phyloP scores from a whole-genome alignment of 1,140 invertebrate genomes.

The Saxidomus purpurata region DNA sequence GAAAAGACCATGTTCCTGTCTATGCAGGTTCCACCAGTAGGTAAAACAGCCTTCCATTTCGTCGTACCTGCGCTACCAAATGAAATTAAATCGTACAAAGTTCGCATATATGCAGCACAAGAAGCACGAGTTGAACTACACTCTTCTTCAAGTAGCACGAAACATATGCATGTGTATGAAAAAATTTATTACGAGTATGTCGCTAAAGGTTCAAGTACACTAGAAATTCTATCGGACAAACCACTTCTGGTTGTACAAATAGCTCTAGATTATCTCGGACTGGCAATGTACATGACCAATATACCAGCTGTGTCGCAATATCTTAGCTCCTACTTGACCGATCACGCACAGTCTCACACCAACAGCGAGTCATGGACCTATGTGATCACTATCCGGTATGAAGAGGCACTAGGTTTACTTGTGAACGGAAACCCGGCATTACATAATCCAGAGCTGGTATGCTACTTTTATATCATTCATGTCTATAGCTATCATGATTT shows the following conservation, averaged over 20 bases:
- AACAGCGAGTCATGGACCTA: background rate
- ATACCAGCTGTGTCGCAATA: background rate
- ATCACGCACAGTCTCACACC: background rate
- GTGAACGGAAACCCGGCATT: background rate
- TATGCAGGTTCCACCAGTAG: background rate
- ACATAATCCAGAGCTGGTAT: background rate
- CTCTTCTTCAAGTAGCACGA: background rate
- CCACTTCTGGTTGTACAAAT: slow-evolving; percentile 15
- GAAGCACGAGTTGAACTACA: background rate
- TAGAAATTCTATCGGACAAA: background rate
- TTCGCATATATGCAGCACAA: background rate
- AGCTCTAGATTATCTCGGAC: background rate
- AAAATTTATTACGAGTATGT: slow-evolving; percentile 8
- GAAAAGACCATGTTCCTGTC: background rate
- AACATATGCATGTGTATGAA: background rate
- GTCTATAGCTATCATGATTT: no score
- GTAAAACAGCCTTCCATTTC: background rate
- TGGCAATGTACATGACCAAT: background rate
- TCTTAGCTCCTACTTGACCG: background rate
- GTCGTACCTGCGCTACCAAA: background rate
- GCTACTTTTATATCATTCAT: no score
- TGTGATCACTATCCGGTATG: background rate
- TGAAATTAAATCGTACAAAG: background rate
- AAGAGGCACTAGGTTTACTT: background rate
- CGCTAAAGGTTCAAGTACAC: background rate